phyloP scores from a whole-genome alignment of 2,113 vertebrate species.

The Peucedramus taeniatus region DNA sequence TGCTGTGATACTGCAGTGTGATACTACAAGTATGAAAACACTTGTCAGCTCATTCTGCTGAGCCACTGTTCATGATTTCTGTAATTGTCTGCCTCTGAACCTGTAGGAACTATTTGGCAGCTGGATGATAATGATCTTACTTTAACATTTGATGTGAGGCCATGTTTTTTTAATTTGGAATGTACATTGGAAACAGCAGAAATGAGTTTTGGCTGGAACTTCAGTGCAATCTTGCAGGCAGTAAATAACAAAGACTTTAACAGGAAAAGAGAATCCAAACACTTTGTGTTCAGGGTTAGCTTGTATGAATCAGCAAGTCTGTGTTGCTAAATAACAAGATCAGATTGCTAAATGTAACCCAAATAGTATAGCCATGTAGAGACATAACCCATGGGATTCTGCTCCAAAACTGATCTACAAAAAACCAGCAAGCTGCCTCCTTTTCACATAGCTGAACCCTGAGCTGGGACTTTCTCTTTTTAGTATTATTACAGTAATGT shows the following conservation, averaged over 20 bases:
- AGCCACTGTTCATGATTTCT: background rate
- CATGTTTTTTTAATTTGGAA: slow-evolving; percentile 51
- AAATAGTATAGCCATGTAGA: slow-evolving; percentile 50
- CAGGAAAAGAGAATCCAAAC: slow-evolving; percentile 55
- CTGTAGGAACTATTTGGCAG: slow-evolving; percentile 27
- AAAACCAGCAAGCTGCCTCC: background rate
- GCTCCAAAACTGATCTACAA: background rate
- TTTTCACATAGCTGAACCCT: slow-evolving; percentile 36
- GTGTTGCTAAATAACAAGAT: slow-evolving; percentile 38
- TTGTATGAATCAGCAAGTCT: slow-evolving; percentile 56
- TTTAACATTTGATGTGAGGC: slow-evolving; percentile 49
- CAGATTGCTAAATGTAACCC: background rate
- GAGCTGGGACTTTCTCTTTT: slow-evolving; percentile 48
- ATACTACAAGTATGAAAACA: background rate
- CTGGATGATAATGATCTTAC: slow-evolving; percentile 28
- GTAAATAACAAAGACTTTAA: slow-evolving; percentile 58
- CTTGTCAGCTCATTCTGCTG: background rate
- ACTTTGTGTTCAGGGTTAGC: slow-evolving; percentile 27
- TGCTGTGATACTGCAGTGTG: background rate
- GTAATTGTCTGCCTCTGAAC: slow-evolving; percentile 2
- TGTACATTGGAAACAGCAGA: slow-evolving; percentile 37
- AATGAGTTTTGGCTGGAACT: slow-evolving; percentile 45
- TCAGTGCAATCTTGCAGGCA: slow-evolving; percentile 41
- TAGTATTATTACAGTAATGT: slow-evolving; percentile 4
- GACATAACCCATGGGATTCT: slow-evolving; percentile 33